phyloP scores from a whole-genome alignment of 2,113 vertebrate genomes.

The Xiphophorus hellerii region DNA sequence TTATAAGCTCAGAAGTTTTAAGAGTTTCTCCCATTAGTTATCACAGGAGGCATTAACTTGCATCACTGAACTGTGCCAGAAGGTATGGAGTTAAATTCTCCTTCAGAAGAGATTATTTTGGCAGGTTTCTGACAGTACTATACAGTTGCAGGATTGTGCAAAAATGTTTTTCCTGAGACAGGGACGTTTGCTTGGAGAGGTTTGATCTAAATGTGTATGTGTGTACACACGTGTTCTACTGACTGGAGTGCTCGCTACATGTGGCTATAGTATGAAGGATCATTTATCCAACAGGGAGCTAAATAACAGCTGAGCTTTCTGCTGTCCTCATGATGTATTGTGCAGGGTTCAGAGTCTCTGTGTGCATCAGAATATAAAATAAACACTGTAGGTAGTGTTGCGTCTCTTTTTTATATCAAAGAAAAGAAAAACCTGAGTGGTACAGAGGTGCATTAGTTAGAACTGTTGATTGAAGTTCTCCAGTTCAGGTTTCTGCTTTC shows the following conservation, averaged over 20 bases:
- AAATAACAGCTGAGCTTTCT: constrained; percentile 7
- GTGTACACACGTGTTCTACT: constrained; percentile 30
- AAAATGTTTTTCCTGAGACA: constrained; percentile 72
- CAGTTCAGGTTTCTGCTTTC: neutral
- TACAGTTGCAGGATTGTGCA: constrained; percentile 66
- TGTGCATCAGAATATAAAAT: constrained; percentile 2
- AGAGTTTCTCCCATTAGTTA: constrained; percentile 85
- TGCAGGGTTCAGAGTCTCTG: neutral
- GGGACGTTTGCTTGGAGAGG: constrained; percentile 41
- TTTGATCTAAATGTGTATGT: constrained; percentile 29
- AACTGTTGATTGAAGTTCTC: neutral
- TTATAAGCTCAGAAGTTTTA: constrained; percentile 86
- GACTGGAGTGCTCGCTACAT: constrained; percentile 35
- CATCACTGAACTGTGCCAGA: constrained; percentile 72
- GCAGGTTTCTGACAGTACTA: constrained; percentile 76
- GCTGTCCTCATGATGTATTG: constrained; percentile 23
- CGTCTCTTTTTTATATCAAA: neutral
- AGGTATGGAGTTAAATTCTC: constrained; percentile 83
- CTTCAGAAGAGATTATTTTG: constrained; percentile 80
- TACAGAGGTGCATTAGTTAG: neutral
- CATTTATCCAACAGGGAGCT: constrained; percentile 18
- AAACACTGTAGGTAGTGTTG: neutral
- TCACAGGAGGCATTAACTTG: constrained; percentile 82
- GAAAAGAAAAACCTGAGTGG: neutral
- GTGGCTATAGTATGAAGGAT: constrained; percentile 32